phyloP scores from a whole-genome alignment of 2,113 vertebrate species.

The Perognathus longimembris region DNA sequence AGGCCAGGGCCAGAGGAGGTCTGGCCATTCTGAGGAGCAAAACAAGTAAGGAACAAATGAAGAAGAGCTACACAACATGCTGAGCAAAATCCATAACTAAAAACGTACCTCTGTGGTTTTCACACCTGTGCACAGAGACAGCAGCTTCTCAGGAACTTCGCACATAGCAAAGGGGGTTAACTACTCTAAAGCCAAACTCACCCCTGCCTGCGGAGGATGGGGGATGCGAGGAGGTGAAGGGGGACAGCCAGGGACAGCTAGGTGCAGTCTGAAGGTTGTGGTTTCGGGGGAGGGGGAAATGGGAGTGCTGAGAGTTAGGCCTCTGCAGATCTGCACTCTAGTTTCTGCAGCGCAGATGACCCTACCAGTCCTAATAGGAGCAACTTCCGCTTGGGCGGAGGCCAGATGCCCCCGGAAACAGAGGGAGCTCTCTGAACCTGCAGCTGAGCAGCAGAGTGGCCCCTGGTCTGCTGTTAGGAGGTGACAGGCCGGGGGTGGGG shows the following conservation, averaged over 20 bases:
- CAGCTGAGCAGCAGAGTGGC: background rate
- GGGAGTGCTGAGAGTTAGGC: background rate
- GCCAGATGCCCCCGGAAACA: background rate
- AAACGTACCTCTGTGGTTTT: background rate
- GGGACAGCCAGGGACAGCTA: background rate
- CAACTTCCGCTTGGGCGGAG: background rate
- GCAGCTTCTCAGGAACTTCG: background rate
- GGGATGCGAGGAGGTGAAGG: background rate
- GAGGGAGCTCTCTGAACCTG: background rate
- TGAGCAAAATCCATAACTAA: constrained; percentile 40
- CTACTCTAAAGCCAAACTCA: background rate
- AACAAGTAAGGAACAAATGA: constrained; percentile 24
- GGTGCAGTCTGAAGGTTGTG: background rate
- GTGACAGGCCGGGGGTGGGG: fast-evolving
- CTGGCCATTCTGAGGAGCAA: background rate
- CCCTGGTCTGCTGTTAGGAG: background rate
- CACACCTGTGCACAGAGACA: background rate
- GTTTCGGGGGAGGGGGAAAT: background rate
- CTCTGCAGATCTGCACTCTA: background rate
- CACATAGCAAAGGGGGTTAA: background rate
- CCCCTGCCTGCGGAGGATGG: background rate
- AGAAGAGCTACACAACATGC: background rate
- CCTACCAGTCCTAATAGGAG: too few species aligned
- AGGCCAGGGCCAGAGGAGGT: background rate
- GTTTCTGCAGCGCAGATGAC: background rate